These are phyloP conservation scores for Ormyrus rosae DNA, from an alignment of 2,888 invertebrate species.

Conservation along the genomic window DNA sequence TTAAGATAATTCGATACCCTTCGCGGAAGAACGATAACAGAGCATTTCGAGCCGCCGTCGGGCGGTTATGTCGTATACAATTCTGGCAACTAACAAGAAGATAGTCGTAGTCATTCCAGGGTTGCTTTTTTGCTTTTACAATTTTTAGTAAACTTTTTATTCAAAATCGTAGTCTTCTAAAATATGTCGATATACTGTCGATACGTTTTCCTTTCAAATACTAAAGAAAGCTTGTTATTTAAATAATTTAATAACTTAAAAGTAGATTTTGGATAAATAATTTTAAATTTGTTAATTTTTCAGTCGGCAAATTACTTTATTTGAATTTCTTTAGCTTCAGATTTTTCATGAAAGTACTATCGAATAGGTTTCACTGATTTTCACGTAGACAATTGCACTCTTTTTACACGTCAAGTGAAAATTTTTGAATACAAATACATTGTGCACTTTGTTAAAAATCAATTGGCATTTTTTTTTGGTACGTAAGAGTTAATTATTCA, in stretches of 20 bases:
- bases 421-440: constrained; percentile 6
- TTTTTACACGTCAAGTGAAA: constrained; percentile 5
- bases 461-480: constrained; percentile 54
- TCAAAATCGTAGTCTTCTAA: too few relatives aligned
- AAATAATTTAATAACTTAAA: neutral
- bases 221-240: neutral
- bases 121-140: too few relatives aligned
- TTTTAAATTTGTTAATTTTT: too few relatives aligned
- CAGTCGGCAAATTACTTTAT: neutral
- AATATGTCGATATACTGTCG: too few relatives aligned
- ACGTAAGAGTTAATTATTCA: constrained; percentile 28
- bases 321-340: constrained; percentile 17
- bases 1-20: neutral
- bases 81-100: constrained; percentile 20
- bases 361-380: constrained; percentile 42
- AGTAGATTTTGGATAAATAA: neutral
- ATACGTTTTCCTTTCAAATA: constrained; percentile 25
- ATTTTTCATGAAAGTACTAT: constrained; percentile 24
- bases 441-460: constrained; percentile 36
- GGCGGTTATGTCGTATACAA: constrained; percentile 45
- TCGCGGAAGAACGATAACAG: constrained; percentile 18
- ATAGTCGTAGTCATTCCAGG: neutral
- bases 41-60: constrained; percentile 28
- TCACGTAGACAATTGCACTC: constrained; percentile 1
- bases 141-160: too few relatives aligned